phyloP scores from a whole-genome alignment of 2,888 invertebrate species.

The Drosophila subsilvestris region DNA sequence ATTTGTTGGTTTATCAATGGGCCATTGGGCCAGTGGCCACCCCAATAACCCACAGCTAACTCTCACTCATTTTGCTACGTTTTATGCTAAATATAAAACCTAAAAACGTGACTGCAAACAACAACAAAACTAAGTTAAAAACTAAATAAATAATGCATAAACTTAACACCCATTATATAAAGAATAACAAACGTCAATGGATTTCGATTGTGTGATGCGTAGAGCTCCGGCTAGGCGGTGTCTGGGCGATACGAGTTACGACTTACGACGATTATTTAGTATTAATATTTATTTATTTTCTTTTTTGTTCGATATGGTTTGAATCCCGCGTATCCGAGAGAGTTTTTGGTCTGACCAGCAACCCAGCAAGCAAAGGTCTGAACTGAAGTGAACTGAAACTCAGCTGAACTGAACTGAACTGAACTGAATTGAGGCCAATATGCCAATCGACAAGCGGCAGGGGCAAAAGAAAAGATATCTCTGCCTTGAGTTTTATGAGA shows the following conservation, averaged over 20 bases:
- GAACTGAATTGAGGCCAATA: not conserved
- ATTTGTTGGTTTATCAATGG: not conserved
- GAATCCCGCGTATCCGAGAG: slow-evolving; percentile 24
- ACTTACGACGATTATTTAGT: slow-evolving; percentile 16
- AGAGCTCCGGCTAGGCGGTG: slow-evolving; percentile 2
- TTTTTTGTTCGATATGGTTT: slow-evolving; percentile 17
- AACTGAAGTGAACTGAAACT: not conserved
- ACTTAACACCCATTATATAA: slow-evolving; percentile 62
- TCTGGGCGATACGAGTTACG: not conserved
- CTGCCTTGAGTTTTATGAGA: slow-evolving; percentile 22
- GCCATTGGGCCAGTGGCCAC: not conserved
- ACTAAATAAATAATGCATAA: slow-evolving; percentile 27
- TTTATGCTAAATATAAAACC: slow-evolving; percentile 8
- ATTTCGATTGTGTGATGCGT: slow-evolving; percentile 23
- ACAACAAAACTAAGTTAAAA: slow-evolving; percentile 16
- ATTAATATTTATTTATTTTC: slow-evolving; percentile 2
- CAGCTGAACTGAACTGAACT: no score
- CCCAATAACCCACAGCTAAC: slow-evolving; percentile 4
- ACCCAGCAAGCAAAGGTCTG: not conserved
- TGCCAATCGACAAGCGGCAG: slow-evolving; percentile 3
- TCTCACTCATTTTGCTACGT: slow-evolving; percentile 21
- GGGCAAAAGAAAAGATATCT: slow-evolving; percentile 8
- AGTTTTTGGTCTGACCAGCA: slow-evolving; percentile 23
- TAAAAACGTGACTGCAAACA: slow-evolving; percentile 46
- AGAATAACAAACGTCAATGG: slow-evolving; percentile 36